phyloP scores from a whole-genome alignment of 92 coral and sea anemone species.

The Parazoanthus atlanticus region DNA sequence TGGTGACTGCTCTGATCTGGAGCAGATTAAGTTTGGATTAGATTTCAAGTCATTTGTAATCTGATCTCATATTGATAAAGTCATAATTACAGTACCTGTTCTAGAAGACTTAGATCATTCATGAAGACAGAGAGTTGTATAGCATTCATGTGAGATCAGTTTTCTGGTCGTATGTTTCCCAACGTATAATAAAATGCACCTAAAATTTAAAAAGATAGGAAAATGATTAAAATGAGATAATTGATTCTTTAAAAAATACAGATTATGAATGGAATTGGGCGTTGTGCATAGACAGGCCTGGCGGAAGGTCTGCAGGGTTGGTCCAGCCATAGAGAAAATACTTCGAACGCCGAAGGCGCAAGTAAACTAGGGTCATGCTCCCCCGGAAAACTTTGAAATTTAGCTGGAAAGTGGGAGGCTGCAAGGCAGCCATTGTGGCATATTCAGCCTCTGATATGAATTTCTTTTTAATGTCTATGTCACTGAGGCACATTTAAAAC shows the following conservation, averaged over 20 bases:
- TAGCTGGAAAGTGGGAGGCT: too few relatives aligned
- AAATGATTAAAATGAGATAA: conserved; percentile 7
- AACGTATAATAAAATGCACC: conserved; percentile 36
- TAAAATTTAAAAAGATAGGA: neutral
- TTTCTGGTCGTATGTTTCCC: conserved; percentile 29
- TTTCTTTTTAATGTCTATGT: neutral
- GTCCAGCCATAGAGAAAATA: too few relatives aligned
- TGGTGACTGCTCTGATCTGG: conserved; percentile 13
- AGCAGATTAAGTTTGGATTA: conserved; percentile 8
- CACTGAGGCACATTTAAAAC: neutral
- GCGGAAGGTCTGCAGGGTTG: neutral
- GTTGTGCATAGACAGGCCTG: conserved; percentile 4
- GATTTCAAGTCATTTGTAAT: conserved; percentile 3
- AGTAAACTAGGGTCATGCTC: too few relatives aligned
- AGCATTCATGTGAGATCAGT: conserved; percentile 40
- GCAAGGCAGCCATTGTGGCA: too few relatives aligned
- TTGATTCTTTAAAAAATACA: neutral
- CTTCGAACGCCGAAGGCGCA: too few relatives aligned
- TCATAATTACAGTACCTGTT: too few relatives aligned
- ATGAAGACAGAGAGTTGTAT: conserved; percentile 21
- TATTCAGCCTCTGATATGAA: too few relatives aligned
- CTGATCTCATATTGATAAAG: neutral
- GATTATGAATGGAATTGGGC: conserved; percentile 14
- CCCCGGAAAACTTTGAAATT: too few relatives aligned
- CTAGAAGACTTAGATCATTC: conserved; percentile 26